These are phyloP conservation scores for Ichneumoninae sp. DNA, from an alignment of 2,888 invertebrate species.

Conservation along the genomic window DNA sequence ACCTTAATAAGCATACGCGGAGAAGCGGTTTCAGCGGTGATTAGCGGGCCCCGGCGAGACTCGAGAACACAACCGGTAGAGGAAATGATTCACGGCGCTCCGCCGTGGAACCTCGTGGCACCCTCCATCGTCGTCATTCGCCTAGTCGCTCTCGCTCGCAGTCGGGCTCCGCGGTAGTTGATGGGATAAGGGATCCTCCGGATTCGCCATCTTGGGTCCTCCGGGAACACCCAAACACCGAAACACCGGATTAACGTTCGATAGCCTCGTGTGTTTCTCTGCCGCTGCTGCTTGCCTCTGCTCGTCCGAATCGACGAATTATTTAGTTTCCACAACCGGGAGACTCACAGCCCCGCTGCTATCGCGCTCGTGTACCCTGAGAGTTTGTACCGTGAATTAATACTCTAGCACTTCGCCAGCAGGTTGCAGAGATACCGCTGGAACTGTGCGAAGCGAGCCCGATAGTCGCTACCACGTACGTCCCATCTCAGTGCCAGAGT, in stretches of 20 bases:
- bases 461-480: conserved; percentile 7
- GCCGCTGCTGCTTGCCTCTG: conserved; percentile 5
- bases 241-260: conserved; percentile 26
- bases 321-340: conserved; percentile 58
- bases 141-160: conserved; percentile 22
- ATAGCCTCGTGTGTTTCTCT: conserved; percentile 14
- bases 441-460: neutral
- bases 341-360: conserved; percentile 45
- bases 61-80: conserved; percentile 17
- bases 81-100: conserved; percentile 65
- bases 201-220: conserved; percentile 65
- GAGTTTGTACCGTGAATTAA: conserved; percentile 55
- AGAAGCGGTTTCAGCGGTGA: conserved; percentile 55
- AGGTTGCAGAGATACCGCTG: neutral
- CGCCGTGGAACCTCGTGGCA: conserved; percentile 55
- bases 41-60: conserved; percentile 56
- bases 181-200: conserved; percentile 65
- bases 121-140: conserved; percentile 11
- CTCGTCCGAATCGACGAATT: conserved; percentile 57
- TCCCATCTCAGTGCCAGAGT: neutral
- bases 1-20: conserved; percentile 38
- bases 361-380: conserved; percentile 22
- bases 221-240: conserved; percentile 49
- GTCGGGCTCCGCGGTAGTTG: conserved; percentile 54
- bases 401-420: conserved; percentile 41